Percentiles rank a stretch among this genome's conserved stretches.
Evolutionary conservation across 2,888 invertebrate species (phyloP).

Genomic region (Drosophila tanythrix): DNA sequence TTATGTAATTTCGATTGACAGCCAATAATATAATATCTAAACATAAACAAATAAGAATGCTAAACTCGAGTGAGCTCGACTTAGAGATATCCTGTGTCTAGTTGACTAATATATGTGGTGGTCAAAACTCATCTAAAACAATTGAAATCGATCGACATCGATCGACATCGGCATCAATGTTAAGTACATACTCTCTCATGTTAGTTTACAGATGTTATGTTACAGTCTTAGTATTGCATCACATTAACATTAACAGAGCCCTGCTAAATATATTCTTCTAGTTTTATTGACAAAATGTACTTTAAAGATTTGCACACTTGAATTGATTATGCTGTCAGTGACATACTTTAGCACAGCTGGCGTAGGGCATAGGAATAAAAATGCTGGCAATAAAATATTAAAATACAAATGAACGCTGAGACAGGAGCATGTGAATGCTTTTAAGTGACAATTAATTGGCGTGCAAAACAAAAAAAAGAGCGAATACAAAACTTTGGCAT

Average conservation of each 20-base stretch:
- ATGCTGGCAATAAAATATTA: constrained; percentile 23
- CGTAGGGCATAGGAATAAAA: constrained; percentile 16
- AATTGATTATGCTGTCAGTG: background rate
- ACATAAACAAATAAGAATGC: background rate
- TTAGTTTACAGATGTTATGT: no score
- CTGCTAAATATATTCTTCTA: no score
- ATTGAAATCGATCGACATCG: no score
- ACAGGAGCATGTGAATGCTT: constrained; percentile 73
- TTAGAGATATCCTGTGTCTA: fast-evolving
- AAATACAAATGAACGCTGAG: constrained; percentile 29
- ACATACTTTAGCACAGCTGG: background rate
- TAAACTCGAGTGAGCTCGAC: background rate
- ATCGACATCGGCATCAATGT: no score
- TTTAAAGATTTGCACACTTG: no score
- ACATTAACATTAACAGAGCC: no score
- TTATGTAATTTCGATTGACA: constrained; percentile 30
- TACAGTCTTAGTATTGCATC: no score
- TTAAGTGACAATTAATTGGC: constrained; percentile 75
- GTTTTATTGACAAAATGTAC: no score
- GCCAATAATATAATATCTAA: constrained; percentile 16
- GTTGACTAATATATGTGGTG: background rate
- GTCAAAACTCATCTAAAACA: no score
- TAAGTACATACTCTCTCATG: no score
- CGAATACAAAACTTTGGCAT: constrained; percentile 59
- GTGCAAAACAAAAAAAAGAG: constrained; percentile 6